Evolutionary conservation across 2,888 invertebrate species (phyloP).

Genomic region (Oxytorus armatus): DNA sequence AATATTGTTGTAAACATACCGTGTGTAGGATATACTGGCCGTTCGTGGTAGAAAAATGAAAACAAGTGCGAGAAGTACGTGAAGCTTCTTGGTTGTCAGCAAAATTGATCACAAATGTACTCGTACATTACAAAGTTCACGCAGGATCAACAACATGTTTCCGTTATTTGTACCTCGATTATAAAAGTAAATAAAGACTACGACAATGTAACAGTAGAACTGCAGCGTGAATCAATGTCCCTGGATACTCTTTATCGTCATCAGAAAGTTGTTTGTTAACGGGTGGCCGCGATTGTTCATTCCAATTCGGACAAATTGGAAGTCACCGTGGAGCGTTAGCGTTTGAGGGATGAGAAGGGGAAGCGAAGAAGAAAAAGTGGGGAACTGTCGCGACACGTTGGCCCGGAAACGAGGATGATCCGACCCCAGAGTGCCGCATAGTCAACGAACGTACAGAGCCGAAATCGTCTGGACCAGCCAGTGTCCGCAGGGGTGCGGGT

Average conservation of each 20-base stretch:
- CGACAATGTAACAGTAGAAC: slow-evolving; percentile 7
- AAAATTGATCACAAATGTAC: too few species aligned
- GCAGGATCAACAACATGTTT: too few species aligned
- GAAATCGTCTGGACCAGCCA: slow-evolving; percentile 38
- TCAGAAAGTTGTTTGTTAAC: slow-evolving; percentile 47
- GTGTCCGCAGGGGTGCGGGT: slow-evolving; percentile 39
- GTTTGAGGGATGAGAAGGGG: slow-evolving; percentile 14
- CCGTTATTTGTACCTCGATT: neutral
- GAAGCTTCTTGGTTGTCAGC: too few species aligned
- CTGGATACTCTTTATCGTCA: slow-evolving; percentile 28
- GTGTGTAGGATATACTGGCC: too few species aligned
- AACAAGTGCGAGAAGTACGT: too few species aligned
- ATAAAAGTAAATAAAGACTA: slow-evolving; percentile 8
- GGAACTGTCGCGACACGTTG: slow-evolving; percentile 58
- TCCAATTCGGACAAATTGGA: slow-evolving; percentile 77
- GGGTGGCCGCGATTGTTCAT: slow-evolving; percentile 76
- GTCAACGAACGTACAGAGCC: slow-evolving; percentile 13
- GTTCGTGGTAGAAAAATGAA: too few species aligned
- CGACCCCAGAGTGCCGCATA: slow-evolving; percentile 31
- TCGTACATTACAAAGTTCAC: too few species aligned
- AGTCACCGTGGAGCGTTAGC: slow-evolving; percentile 13
- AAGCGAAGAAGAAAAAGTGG: slow-evolving; percentile 32
- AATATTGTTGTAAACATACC: too few species aligned
- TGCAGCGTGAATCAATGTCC: slow-evolving; percentile 19
- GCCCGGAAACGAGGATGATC: slow-evolving; percentile 55